phyloP scores from a whole-genome alignment of 2,113 vertebrate genomes.

The Malurus melanocephalus region DNA sequence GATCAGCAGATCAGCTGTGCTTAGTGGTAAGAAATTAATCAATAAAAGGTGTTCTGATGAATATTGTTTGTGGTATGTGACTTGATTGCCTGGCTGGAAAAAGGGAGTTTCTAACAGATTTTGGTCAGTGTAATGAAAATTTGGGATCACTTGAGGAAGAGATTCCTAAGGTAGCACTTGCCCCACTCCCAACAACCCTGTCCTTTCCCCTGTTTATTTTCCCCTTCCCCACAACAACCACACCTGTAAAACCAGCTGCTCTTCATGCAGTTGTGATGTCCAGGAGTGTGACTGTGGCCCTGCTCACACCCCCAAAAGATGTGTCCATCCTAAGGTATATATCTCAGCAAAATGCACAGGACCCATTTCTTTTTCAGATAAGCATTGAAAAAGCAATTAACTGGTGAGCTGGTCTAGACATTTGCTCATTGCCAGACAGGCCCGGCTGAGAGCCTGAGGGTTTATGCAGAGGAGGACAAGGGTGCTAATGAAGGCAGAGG shows the following conservation, averaged over 20 bases:
- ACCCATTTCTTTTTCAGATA: neutral
- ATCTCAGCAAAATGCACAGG: fast-evolving
- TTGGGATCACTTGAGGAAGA: neutral
- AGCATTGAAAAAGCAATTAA: neutral
- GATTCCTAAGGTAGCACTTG: fast-evolving
- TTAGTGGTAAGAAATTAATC: neutral
- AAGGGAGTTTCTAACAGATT: neutral
- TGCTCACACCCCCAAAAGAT: neutral
- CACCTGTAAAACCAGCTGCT: neutral
- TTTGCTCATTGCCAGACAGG: neutral
- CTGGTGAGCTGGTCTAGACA: neutral
- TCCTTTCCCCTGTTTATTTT: neutral
- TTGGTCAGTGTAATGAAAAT: neutral
- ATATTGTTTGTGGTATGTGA: neutral
- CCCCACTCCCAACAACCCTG: neutral
- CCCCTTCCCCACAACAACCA: neutral
- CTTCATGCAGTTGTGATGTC: neutral
- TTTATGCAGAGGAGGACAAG: neutral
- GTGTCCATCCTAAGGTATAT: neutral
- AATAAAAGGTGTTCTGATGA: neutral
- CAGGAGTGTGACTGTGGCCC: neutral
- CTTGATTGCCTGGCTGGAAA: neutral
- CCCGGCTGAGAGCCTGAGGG: neutral
- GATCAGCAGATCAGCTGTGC: neutral
- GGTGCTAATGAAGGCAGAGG: neutral